phyloP scores from a whole-genome alignment of 2,113 vertebrate species.

The Xenopus borealis region DNA sequence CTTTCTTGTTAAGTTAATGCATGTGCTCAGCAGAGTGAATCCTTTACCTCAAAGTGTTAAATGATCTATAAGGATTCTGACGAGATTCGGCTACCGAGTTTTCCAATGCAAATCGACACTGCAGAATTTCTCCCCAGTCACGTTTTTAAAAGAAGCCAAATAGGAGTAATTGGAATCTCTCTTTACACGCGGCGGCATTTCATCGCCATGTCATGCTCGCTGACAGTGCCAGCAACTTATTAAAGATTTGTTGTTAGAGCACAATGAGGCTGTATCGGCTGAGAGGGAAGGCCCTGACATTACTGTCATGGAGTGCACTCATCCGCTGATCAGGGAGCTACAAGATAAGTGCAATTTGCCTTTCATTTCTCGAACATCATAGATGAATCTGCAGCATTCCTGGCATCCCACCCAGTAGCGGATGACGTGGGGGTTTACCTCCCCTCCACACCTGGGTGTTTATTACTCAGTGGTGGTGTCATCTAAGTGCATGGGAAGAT shows the following conservation, averaged over 20 bases:
- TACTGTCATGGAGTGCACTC: conserved; percentile 39
- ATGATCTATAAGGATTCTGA: no score
- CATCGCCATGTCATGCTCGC: conserved; percentile 27
- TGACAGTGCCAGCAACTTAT: conserved; percentile 17
- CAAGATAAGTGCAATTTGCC: conserved; percentile 67
- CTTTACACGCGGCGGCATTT: conserved; percentile 12
- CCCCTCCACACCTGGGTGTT: neutral
- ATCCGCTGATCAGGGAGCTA: conserved; percentile 49
- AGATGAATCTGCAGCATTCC: conserved; percentile 50
- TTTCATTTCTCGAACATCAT: conserved; percentile 63
- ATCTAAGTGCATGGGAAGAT: neutral
- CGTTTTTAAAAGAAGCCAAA: neutral
- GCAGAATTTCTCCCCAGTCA: no score
- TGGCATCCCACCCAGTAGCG: conserved; percentile 47
- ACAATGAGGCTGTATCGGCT: conserved; percentile 49
- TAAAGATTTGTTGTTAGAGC: conserved; percentile 44
- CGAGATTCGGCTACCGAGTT: no score
- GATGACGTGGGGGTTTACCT: neutral
- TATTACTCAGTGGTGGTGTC: conserved; percentile 29
- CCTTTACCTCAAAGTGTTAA: no score
- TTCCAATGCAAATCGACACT: no score
- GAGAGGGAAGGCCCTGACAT: conserved; percentile 44
- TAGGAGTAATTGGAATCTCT: conserved; percentile 19
- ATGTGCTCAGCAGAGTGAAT: no score
- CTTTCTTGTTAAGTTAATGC: no score